A percentile compares a stretch with the other conserved stretches of the same genome.
phyloP scores from a whole-genome alignment of 1,140 invertebrate genomes.

The Aplysia californica region DNA sequence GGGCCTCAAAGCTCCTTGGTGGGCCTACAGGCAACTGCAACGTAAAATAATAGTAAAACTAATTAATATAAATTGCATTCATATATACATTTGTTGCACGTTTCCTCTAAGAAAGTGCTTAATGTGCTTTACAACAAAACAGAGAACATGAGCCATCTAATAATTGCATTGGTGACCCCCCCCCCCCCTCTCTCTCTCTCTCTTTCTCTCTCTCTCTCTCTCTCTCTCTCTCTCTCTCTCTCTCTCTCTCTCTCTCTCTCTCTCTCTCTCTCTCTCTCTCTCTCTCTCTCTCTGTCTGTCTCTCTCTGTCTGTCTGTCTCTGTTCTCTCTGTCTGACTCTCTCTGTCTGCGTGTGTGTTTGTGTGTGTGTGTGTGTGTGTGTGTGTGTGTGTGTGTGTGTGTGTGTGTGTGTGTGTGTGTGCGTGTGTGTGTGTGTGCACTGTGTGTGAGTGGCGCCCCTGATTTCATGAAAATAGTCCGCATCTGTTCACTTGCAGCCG shows the following conservation, averaged over 20 bases:
- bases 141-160: not conserved
- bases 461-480: no score
- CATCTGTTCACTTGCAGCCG: no score
- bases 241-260: not conserved
- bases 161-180: not conserved
- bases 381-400: no score
- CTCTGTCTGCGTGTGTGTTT: no score
- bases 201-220: not conserved
- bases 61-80: not conserved
- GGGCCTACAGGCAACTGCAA: not conserved
- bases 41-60: not conserved
- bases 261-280: not conserved
- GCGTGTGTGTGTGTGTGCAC: no score
- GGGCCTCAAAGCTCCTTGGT: not conserved
- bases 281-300: not conserved
- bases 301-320: no score
- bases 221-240: not conserved
- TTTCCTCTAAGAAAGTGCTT: not conserved
- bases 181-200: not conserved
- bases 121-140: not conserved
- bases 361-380: no score
- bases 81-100: not conserved
- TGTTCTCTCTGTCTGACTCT: no score
- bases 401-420: no score
- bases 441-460: no score